Base-by-base conservation (phyloP, 2,888 invertebrate species). In the Thumatha senex region DNA sequence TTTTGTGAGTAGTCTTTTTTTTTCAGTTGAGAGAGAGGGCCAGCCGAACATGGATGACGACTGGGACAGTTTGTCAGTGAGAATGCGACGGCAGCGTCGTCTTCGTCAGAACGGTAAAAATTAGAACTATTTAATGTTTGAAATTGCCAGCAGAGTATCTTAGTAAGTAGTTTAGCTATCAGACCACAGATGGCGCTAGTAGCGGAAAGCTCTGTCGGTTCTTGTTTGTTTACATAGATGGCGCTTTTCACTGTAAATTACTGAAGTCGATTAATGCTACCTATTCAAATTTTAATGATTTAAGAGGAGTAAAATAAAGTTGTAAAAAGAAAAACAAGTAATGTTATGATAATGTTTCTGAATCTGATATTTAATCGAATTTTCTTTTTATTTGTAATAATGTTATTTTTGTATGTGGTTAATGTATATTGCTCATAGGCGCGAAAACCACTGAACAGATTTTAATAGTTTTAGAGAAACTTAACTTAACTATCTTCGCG, bases 51-150 rank as follows among this genome's bases (percentile, higher is more conserved):
- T 94, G 84, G 95, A 95, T 70, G 95, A 95, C 62, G 95, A 96
- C 73, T 96, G 96, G 94, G 96, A 96, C 76, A 96, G 96, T 70
- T 92, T 96, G 48, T 96, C 96, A 24, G 95, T 96, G 54, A 92
- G 96, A 71, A 94, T 96, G 81, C 93, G 95, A 74, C 93, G 94
- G 61, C 92, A 94, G 80, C 92, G 94, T 63, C 92, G 93, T 50
- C 89, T 86, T 34, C 84, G 89, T 11, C 83, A 80, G 9, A 77
- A 65, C 63, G 91, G 91, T 91, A 78, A 84, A 82, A 68, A 57
- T 31, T 39, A 4, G 45, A 58, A 82, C 63, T 78, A 68, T 45
- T n/a, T 12, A 10, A 40, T n/a, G 7, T 43, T 33, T 49, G 56
- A 24, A 34, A 53, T 50, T n/a, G 1, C 3, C 29, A 9, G 11